Base-by-base conservation (phyloP, 2,888 invertebrate genomes). In the Euplexia lucipara region DNA sequence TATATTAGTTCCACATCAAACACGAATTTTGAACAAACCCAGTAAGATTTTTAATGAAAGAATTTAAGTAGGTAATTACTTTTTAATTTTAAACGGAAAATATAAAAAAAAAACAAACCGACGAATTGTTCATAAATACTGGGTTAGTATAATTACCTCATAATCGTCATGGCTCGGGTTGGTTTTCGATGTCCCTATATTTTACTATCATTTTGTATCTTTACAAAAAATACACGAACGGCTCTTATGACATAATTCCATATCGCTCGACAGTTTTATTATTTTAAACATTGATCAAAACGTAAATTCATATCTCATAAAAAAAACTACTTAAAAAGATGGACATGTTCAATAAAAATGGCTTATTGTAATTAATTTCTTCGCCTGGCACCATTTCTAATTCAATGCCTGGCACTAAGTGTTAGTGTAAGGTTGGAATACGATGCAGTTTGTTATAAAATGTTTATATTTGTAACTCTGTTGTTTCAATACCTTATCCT, bases 391-490 rank as follows among this genome's bases (percentile, higher is more conserved):
- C n/a, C n/a, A n/a, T n/a, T n/a, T n/a, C n/a, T n/a, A n/a, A n/a
- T n/a, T n/a, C n/a, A n/a, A n/a, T n/a, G 86, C 88, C 88, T 88
- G 87, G 88, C 92, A 91, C 91, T 90, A 85, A 65, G 79, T 90
- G 89, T 90, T 88, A 79, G 82, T 79, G 80, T 86, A 84, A 85
- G 79, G 68, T 82, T 85, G 80, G 77, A 83, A 78, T 76, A 83
- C 76, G 78, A 85, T 88, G 79, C 84, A 90, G 84, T 92, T 92
- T 92, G 91, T 92, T 92, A 92, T 90, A 91, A 92, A 92, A 90
- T 92, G 88, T 93, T 93, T 94, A 93, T 94, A 94, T 93, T 93
- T 93, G 85, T 92, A 90, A 57, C 62, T 35, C 20, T 20, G 47
- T 44, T 42, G 79, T 78, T 81, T 90, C 20, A 81, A 77, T 81